phyloP scores from a whole-genome alignment of 1,140 invertebrate species.

The Hyles euphorbiae region DNA sequence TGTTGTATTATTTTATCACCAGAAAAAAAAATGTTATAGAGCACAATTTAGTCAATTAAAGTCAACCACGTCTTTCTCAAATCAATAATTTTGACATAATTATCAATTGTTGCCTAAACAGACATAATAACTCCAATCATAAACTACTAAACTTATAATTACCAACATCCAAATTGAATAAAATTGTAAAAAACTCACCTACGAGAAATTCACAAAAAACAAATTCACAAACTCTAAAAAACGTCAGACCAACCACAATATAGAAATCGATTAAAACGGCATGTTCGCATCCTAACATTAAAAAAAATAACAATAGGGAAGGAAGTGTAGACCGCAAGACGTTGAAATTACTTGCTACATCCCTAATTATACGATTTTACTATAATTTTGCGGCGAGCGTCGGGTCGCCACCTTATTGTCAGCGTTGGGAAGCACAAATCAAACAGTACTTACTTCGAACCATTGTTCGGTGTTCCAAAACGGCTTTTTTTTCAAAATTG shows the following conservation, averaged over 20 bases:
- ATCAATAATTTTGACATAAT: no score
- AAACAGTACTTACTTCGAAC: slow-evolving; percentile 47
- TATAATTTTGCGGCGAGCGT: slow-evolving; percentile 58
- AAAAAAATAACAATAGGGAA: slow-evolving; percentile 57
- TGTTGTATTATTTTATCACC: no score
- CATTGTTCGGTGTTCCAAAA: slow-evolving; percentile 41
- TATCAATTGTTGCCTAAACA: no score
- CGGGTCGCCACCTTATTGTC: slow-evolving; percentile 51
- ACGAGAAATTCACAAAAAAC: slow-evolving; percentile 36
- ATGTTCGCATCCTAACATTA: slow-evolving; percentile 12
- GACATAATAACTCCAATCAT: no score
- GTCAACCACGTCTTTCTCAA: no score
- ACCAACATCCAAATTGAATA: background rate
- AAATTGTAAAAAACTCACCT: slow-evolving; percentile 9
- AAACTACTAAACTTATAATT: no score
- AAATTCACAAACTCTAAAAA: slow-evolving; percentile 38
- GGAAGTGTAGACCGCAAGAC: slow-evolving; percentile 62
- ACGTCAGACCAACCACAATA: slow-evolving; percentile 51
- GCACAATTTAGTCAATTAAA: no score
- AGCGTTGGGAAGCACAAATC: slow-evolving; percentile 47
- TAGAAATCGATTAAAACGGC: slow-evolving; percentile 58
- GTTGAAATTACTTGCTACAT: slow-evolving; percentile 51
- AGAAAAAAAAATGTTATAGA: no score
- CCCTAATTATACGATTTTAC: slow-evolving; percentile 65
- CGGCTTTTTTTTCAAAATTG: slow-evolving; percentile 14